A percentile compares a stretch with the other conserved stretches of the same genome.
Conservation (phyloP, 2,888 invertebrate species). For the Tenthredo amoena region DNA sequence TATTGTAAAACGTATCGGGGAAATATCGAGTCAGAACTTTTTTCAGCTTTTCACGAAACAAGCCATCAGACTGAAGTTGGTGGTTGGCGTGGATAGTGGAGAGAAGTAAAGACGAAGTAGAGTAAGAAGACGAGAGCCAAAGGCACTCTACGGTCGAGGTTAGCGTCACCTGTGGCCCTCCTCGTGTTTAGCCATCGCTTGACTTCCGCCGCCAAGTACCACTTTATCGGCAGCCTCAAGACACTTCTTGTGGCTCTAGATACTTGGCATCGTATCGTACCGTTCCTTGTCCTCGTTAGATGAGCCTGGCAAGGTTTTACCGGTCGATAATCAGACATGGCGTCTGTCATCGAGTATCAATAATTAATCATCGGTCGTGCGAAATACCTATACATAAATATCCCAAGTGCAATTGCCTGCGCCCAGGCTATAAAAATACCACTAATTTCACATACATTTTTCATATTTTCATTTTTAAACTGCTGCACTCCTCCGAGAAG, state of each 20-base stretch:
- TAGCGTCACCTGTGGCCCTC: slow-evolving; percentile 74
- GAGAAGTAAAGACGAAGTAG: neutral
- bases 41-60: neutral
- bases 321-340: neutral
- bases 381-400: neutral
- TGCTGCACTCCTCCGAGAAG: neutral
- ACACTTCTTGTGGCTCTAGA: slow-evolving; percentile 20
- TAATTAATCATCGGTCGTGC: neutral
- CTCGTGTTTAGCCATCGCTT: slow-evolving; percentile 72
- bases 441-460: neutral
- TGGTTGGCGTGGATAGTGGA: neutral
- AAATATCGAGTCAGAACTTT: neutral
- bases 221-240: slow-evolving; percentile 60
- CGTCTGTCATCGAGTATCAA: neutral
- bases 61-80: neutral
- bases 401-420: too few relatives aligned
- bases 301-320: neutral
- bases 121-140: slow-evolving; percentile 25
- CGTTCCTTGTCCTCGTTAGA: slow-evolving; percentile 15
- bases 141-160: slow-evolving; percentile 64
- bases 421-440: neutral
- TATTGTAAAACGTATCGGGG: neutral
- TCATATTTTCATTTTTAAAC: neutral
- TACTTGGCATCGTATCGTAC: slow-evolving; percentile 3
- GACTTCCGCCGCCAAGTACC: slow-evolving; percentile 68